Base-by-base conservation (phyloP, 1,140 invertebrate species). In the Panagrolaimus sp. region DNA sequence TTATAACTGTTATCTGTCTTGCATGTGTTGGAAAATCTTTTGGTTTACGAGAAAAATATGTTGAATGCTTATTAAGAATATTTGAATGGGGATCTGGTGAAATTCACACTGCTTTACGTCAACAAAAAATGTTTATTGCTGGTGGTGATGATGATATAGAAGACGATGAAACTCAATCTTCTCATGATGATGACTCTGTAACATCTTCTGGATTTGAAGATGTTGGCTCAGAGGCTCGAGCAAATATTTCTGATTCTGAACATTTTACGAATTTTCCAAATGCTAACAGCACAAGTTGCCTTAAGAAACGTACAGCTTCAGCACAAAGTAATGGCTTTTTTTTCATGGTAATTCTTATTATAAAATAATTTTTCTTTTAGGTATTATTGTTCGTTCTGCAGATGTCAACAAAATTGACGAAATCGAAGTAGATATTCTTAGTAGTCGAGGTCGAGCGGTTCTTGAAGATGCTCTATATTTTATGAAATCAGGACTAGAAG, bases 401-500 rank as follows among this genome's bases (percentile, higher is more conserved):
- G 66, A 67, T 14, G 23, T 46, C 5, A 44, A 69, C 9, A n/a
- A 38, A 14, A 44, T 48, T 42, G 14, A 27, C 14, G 63, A 31
- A n/a, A 48, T 69, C 3, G 63, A 45, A 25, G 14, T 20, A 4
- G 16, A 69, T 20, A 20, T 23, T 67, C n/a, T 13, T n/a, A 1
- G 14, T 63, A 23, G 44, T 66, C 45, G 63, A 43, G 38, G 20
- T 5, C 20, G 14, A 27, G 20, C 51, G 4, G 27, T 57, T 16
- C 51, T 57, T 27, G 43, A 65, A 25, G 67, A 69, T 51, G 27
- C 42, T n/a, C 16, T 66, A 1, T 53, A 66, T 9, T 69, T 69
- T 27, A 68, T 75, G 44, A 70, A 70, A 63, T 77, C 79, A 3
- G 81, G 81, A 5, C 69, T 82, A 11, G 81, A 82, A 67, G 76